Base-by-base conservation (phyloP, 2,797 vertebrate species). In the Pelodytes ibericus region DNA sequence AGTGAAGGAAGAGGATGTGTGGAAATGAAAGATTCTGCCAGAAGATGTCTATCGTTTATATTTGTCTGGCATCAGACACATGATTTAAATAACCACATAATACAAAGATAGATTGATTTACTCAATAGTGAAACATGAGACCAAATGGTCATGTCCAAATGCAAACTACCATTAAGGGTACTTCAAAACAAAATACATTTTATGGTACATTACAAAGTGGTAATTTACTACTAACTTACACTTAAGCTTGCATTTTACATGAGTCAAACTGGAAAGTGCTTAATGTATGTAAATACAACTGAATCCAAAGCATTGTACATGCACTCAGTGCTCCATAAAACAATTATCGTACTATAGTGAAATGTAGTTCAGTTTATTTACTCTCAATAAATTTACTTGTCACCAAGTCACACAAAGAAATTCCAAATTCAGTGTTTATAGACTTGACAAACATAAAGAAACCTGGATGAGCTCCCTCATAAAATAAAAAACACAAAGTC, bases 21-120 rank as follows among this genome's bases (percentile, higher is more conserved):
- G 31, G 63, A 57, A 41, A 31, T 61, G 22, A 9, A 31, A 68
- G 44, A 20, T 11, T 33, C 25, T 41, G 73, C 57, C 73, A 75
- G 51, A 68, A 75, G 65, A 69, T 69, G 73, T 64, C 29, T 64
- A 71, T 57, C 68, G 31, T 70, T 44, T 75, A 29, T 22, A 29
- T 36, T 53, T 63, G 22, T 30, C 6, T 75, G 65, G 41, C 58
- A 69, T 3, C 9, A 11, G 18, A 16, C 31, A 36, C 11, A 56
- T 63, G 18, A 41, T 70, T 24, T 57, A 63, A 30, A 18, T 7
- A 2, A 69, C 18, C 31, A 64, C 57, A 64, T 63, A n/a, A 56
- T 36, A 64, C 26, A 63, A 71, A 63, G 20, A 47, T 69, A n/a
- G 59, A 76, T 41, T 57, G 9, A 56, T 29, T 3, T 71, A 44